Conservation (phyloP, 92 coral and sea anemone species). For the Epizoanthus scotinus region DNA sequence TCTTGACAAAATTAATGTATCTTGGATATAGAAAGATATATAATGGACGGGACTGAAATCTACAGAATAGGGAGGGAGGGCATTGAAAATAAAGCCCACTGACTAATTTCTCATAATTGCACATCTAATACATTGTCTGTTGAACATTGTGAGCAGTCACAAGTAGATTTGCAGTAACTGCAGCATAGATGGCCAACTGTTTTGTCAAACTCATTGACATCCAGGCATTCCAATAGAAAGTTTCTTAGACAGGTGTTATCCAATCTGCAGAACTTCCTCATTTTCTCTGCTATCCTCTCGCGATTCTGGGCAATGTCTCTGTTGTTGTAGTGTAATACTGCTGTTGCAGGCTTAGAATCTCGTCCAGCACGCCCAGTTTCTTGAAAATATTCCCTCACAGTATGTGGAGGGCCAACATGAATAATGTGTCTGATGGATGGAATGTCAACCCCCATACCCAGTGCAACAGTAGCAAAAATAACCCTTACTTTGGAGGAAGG, state of each 20-base stretch:
- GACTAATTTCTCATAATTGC: too few species aligned
- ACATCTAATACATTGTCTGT: background rate
- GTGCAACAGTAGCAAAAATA: slow-evolving; percentile 68
- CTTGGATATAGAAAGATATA: too few species aligned
- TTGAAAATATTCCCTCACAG: slow-evolving; percentile 32
- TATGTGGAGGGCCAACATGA: slow-evolving; percentile 44
- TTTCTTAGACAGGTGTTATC: slow-evolving; percentile 23
- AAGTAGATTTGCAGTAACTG: slow-evolving; percentile 12
- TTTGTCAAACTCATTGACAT: background rate
- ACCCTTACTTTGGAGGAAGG: slow-evolving; percentile 39
- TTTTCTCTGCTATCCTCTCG: slow-evolving; percentile 18
- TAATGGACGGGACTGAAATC: too few species aligned
- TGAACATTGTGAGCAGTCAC: slow-evolving; percentile 12
- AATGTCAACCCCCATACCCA: slow-evolving; percentile 76
- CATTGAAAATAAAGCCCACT: too few species aligned
- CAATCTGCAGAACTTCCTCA: slow-evolving; percentile 29
- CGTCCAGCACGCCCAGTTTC: slow-evolving; percentile 51
- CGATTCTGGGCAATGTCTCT: slow-evolving; percentile 37
- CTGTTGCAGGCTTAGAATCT: slow-evolving; percentile 30
- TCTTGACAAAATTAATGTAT: too few species aligned
- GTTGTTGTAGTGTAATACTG: slow-evolving; percentile 39
- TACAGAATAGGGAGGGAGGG: too few species aligned
- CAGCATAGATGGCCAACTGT: slow-evolving; percentile 19
- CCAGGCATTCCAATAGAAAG: slow-evolving; percentile 27
- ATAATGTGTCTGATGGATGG: slow-evolving; percentile 42